phyloP scores from a whole-genome alignment of 2,113 vertebrate genomes.

The Chlorocebus sabaeus region DNA sequence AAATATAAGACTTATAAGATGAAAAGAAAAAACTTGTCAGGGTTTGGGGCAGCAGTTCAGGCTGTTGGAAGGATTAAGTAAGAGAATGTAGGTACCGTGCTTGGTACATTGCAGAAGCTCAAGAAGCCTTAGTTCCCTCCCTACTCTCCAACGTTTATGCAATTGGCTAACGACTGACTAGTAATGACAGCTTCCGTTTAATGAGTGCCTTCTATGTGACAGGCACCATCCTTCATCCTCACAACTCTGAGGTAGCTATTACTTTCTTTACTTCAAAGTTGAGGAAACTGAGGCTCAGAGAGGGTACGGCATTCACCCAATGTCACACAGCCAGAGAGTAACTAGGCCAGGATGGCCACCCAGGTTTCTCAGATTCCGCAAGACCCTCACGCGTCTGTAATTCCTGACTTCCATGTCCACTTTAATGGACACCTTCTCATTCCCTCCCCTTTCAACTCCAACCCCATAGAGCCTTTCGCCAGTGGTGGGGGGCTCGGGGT shows the following conservation, averaged over 20 bases:
- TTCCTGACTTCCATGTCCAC: not conserved
- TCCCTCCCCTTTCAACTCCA: not conserved
- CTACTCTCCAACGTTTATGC: not conserved
- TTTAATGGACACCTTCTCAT: not conserved
- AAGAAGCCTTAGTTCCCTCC: not conserved
- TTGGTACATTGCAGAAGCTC: not conserved
- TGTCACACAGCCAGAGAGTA: not conserved
- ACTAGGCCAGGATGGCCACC: not conserved
- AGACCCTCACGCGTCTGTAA: not conserved
- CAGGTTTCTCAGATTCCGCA: not conserved
- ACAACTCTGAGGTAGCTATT: conserved; percentile 22
- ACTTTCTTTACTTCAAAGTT: conserved; percentile 43
- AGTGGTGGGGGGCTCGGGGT: too few species aligned
- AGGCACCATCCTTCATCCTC: not conserved
- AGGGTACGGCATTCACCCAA: not conserved
- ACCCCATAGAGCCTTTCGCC: not conserved
- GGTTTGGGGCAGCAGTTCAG: not conserved
- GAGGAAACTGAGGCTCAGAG: conserved; percentile 46
- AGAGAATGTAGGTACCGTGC: not conserved
- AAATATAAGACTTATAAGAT: too few species aligned
- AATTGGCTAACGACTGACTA: not conserved
- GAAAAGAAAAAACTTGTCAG: not conserved
- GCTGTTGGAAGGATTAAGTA: not conserved
- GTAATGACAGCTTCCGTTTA: not conserved
- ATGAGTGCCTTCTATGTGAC: not conserved